Base-by-base conservation (phyloP, 2,888 invertebrate genomes). In the Drosophila anomelani region DNA sequence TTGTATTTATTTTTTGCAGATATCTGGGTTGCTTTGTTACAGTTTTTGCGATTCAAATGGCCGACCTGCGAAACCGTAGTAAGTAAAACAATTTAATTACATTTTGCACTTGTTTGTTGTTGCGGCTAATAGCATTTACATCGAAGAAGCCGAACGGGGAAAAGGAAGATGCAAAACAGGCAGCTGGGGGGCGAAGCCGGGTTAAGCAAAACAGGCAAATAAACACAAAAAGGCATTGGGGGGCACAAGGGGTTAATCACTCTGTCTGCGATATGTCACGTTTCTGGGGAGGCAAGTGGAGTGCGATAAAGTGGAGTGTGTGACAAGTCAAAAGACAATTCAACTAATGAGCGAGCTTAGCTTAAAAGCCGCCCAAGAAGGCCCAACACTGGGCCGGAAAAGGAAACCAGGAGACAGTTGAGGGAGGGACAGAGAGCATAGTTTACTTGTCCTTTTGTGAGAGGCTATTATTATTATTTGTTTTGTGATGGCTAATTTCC, bases 41-140 rank as follows among this genome's bases (percentile, higher is more conserved):
- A 67, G 56, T 71, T 47, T 60, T 57, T 23, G 56, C 63, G 44
- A 66, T 74, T 76, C 55, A 58, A 73, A 56, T 58, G 76, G 32
- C 54, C 72, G 75, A 69, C 69, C 63, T 64, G 88, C 76, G 85
- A 85, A 85, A 84, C 89, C 85, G 87, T 85, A 86, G 89, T 86
- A 88, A 76, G 86, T 88, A 73, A 76, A 86, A 84, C 85, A 83
- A 84, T 81, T 86, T 86, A 88, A 86, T 86, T 88, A 81, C 79
- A 77, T 75, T 78, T 69, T 44, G 64, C 46, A 81, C 64, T 76
- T 78, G 72, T 76, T 76, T 76, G 63, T 62, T 77, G 61, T 54
- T 66, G 61, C 66, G 43, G 84, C 82, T 82, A 81, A 81, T 82
- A 79, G 82, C 81, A 85, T 81, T 81, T 75, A 63, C 63, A 75